phyloP scores from a whole-genome alignment of 2,888 invertebrate genomes.

The Ormyrus pomaceus region DNA sequence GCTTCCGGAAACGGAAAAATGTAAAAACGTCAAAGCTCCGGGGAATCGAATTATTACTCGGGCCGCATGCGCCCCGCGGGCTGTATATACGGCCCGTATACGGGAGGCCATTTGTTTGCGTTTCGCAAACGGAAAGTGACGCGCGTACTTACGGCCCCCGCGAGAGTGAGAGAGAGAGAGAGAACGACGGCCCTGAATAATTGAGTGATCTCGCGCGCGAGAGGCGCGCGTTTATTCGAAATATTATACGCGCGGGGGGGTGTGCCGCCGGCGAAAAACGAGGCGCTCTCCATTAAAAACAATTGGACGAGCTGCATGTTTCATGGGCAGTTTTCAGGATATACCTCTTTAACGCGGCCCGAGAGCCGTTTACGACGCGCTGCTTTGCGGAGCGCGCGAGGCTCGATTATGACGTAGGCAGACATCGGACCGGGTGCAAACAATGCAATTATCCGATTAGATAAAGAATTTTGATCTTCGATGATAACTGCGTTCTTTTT shows the following conservation, averaged over 20 bases:
- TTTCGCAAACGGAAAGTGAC: slow-evolving; percentile 44
- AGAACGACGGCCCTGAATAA: slow-evolving; percentile 26
- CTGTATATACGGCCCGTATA: too few species aligned
- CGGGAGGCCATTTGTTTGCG: slow-evolving; percentile 32
- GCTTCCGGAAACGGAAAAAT: neutral
- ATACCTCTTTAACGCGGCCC: neutral
- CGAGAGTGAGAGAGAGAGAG: neutral
- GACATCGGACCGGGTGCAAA: too few species aligned
- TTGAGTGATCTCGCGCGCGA: slow-evolving; percentile 25
- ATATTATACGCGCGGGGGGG: neutral
- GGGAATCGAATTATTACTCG: slow-evolving; percentile 47
- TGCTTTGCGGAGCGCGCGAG: too few species aligned
- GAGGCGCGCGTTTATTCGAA: slow-evolving; percentile 8
- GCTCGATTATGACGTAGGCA: too few species aligned
- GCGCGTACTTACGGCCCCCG: slow-evolving; percentile 34
- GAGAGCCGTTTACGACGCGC: too few species aligned
- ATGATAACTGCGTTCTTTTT: too few species aligned
- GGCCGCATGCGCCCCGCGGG: too few species aligned
- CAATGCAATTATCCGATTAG: too few species aligned
- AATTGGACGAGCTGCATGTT: neutral
- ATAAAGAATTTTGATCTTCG: too few species aligned
- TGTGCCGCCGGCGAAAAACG: too few species aligned
- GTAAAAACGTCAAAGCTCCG: slow-evolving; percentile 47
- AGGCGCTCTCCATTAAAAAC: neutral
- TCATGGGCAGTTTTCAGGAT: neutral